A percentile compares a stretch with the other conserved stretches of the same genome.
Evolutionary conservation across 2,113 vertebrate species (phyloP).

Genomic region (Tringa solitaria): DNA sequence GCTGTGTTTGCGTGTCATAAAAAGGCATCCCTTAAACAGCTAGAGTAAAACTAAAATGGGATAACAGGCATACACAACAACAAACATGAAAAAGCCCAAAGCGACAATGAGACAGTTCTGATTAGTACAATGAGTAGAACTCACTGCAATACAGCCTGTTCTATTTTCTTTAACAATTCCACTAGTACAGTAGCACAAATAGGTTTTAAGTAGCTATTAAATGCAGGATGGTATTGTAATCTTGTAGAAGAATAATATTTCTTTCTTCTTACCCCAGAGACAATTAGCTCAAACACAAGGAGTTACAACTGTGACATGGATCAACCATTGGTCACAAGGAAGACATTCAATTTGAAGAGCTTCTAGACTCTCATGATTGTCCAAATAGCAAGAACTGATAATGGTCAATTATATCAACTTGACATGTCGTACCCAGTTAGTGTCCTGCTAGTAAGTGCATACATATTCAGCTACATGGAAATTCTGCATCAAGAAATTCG

Average conservation of each 20-base stretch:
- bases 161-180: not conserved
- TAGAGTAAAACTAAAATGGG: not conserved
- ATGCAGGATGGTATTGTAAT: not conserved
- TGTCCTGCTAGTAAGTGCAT: not conserved
- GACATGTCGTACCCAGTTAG: not conserved
- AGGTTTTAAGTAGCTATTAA: not conserved
- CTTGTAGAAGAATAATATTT: not conserved
- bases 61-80: not conserved
- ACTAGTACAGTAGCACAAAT: not conserved
- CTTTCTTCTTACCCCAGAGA: not conserved
- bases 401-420: not conserved
- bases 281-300: not conserved
- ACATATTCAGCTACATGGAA: not conserved
- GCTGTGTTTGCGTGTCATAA: rapidly evolving
- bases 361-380: not conserved
- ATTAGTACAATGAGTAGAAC: not conserved
- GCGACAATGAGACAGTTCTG: not conserved
- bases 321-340: not conserved
- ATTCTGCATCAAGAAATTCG: not conserved
- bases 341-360: not conserved
- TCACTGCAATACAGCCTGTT: not conserved
- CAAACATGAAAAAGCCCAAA: not conserved
- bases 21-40: not conserved
- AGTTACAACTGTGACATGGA: not conserved
- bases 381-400: not conserved